Conservation (phyloP, 2,113 vertebrate species). For the Delphinus delphis region DNA sequence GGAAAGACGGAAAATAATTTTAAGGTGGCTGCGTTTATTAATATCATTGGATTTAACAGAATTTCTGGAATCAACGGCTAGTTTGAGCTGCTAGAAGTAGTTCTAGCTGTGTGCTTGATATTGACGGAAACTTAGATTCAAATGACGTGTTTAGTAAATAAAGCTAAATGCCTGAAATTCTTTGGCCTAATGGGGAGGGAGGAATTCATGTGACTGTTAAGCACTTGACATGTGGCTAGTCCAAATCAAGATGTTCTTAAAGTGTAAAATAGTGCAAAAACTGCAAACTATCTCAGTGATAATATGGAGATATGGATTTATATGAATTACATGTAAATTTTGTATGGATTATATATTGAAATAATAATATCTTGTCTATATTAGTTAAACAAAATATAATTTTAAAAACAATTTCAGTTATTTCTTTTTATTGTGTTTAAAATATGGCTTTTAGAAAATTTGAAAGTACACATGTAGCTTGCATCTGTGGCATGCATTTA, state of each 20-base stretch:
- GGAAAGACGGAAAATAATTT: not conserved
- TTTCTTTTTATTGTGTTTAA: slow-evolving; percentile 24
- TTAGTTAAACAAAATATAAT: slow-evolving; percentile 24
- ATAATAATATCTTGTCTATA: not conserved
- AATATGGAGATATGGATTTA: not conserved
- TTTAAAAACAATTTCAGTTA: not conserved
- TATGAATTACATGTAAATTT: not conserved
- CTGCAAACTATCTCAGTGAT: not conserved
- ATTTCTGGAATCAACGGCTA: not conserved
- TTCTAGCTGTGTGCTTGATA: not conserved
- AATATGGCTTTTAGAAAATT: not conserved
- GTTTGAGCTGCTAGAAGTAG: slow-evolving; percentile 26
- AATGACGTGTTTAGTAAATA: slow-evolving; percentile 40
- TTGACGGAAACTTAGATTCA: slow-evolving; percentile 38
- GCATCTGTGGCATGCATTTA: not conserved
- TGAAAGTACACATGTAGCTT: not conserved
- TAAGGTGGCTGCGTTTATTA: not conserved
- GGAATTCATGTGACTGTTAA: not conserved
- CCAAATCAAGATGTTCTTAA: slow-evolving; percentile 25
- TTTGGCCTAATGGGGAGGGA: not conserved
- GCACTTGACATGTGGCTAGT: slow-evolving; percentile 5
- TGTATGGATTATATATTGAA: slow-evolving; percentile 15
- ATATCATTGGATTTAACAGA: not conserved
- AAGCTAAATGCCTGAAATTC: slow-evolving; percentile 52
- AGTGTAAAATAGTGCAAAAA: slow-evolving; percentile 26